Evolutionary conservation across 1,140 invertebrate species (phyloP).

Genomic region (Orius laevigatus): DNA sequence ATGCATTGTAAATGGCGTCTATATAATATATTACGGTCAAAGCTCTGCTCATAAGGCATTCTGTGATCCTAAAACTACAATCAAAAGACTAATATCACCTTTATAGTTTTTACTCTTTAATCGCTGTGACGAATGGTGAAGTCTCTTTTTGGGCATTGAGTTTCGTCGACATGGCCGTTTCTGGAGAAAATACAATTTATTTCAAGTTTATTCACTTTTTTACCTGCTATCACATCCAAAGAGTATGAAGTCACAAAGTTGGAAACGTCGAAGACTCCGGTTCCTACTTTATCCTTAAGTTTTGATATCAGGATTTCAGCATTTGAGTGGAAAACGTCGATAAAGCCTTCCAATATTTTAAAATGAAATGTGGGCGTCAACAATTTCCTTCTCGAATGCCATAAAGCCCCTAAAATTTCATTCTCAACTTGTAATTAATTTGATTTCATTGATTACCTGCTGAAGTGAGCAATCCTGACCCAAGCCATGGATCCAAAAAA

Average conservation of each 20-base stretch:
- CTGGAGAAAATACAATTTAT: not conserved
- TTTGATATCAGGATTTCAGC: not conserved
- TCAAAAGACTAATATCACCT: not conserved
- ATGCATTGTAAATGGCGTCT: not conserved
- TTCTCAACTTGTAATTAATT: not conserved
- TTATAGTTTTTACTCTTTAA: conserved; percentile 1
- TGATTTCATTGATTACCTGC: conserved; percentile 10
- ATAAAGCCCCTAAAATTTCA: conserved; percentile 19
- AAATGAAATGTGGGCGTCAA: conserved; percentile 76
- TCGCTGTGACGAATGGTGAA: not conserved
- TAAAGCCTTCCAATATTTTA: conserved; percentile 45
- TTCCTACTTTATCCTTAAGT: conserved; percentile 2
- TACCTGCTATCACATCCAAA: conserved; percentile 5
- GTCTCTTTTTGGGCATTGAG: conserved; percentile 2
- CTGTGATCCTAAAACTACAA: conserved; percentile 1
- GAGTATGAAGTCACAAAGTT: not conserved
- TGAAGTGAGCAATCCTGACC: not conserved
- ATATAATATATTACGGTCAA: conserved; percentile 1
- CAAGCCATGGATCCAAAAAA: conserved; percentile 6
- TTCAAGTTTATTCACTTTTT: too few relatives aligned
- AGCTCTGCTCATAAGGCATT: conserved; percentile 1
- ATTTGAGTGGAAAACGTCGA: not conserved
- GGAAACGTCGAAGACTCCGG: not conserved
- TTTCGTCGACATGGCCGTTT: conserved; percentile 3
- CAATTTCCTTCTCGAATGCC: conserved; percentile 19